phyloP scores from a whole-genome alignment of 2,888 invertebrate genomes.

The Orthosia gothica region DNA sequence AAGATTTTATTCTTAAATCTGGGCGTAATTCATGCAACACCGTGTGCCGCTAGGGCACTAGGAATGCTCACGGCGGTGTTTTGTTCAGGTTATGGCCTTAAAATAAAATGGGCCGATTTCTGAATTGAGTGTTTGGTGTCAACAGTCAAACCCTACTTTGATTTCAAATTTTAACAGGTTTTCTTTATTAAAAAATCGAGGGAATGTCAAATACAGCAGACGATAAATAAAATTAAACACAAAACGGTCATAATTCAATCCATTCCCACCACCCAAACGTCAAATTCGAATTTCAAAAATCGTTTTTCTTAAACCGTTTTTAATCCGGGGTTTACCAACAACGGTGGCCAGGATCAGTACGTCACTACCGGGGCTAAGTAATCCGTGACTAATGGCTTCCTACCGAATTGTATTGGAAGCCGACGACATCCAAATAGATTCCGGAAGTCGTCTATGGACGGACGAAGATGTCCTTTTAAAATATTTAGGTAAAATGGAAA shows the following conservation, averaged over 20 bases:
- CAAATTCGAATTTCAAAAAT: not conserved
- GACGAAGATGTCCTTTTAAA: constrained; percentile 39
- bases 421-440: constrained; percentile 75
- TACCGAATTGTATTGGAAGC: constrained; percentile 72
- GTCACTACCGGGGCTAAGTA: constrained; percentile 64
- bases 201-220: not conserved
- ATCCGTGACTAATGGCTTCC: constrained; percentile 81
- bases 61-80: no score
- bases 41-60: no score
- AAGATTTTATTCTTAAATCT: no score
- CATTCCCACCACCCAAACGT: not conserved
- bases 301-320: not conserved
- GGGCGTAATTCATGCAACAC: no score
- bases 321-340: constrained; percentile 48
- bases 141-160: no score
- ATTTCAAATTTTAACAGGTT: no score
- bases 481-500: constrained; percentile 48
- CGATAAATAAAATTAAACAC: not conserved
- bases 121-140: no score
- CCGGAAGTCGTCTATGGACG: constrained; percentile 57
- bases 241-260: not conserved
- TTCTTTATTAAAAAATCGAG: no score
- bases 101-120: no score
- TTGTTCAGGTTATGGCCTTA: no score
- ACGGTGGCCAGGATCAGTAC: constrained; percentile 37